Conservation (phyloP, 2,113 vertebrate genomes). For the Brachyistius frenatus region DNA sequence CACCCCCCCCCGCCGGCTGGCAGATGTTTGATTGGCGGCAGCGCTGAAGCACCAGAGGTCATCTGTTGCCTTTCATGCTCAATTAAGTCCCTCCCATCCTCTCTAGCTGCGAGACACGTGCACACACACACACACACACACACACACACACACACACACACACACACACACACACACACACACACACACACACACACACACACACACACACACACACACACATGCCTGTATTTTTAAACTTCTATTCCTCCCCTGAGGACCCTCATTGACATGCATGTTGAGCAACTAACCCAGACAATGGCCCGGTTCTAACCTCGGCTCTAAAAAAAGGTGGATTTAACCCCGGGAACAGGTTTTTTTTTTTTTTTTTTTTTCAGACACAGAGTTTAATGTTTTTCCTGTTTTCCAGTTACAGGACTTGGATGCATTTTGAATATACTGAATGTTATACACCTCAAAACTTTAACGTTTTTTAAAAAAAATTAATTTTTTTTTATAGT, state of each 20-base stretch:
- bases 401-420: too few relatives aligned
- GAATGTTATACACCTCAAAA: too few relatives aligned
- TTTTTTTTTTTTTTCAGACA: too few relatives aligned
- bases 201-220: neutral
- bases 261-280: neutral
- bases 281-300: neutral
- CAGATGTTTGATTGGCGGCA: conserved; percentile 68
- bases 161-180: neutral
- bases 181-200: too few relatives aligned
- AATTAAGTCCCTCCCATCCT: conserved; percentile 32
- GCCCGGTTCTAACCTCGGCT: neutral
- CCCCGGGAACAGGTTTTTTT: too few relatives aligned
- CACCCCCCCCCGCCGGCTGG: neutral
- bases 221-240: too few relatives aligned
- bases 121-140: neutral
- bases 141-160: neutral
- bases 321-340: too few relatives aligned
- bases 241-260: neutral
- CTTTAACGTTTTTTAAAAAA: too few relatives aligned
- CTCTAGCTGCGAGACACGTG: neutral
- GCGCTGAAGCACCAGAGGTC: conserved; percentile 58
- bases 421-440: too few relatives aligned
- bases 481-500: too few relatives aligned
- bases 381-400: too few relatives aligned
- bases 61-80: conserved; percentile 68